Conservation (phyloP, 37 sponge, comb jelly and placozoan species). For the Crambe crambe region DNA sequence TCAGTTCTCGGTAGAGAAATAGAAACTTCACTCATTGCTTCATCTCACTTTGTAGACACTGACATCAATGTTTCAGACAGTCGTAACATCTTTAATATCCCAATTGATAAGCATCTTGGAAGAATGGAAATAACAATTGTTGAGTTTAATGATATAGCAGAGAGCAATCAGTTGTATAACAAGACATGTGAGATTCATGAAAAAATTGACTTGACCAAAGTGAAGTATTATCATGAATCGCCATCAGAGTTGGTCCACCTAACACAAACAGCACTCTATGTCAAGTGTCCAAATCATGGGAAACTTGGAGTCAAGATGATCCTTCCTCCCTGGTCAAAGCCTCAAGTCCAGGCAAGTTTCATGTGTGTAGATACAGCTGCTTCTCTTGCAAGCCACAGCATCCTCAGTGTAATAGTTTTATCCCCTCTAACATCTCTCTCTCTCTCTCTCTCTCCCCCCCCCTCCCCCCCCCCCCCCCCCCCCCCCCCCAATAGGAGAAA, state of each 20-base stretch:
- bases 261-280: not conserved
- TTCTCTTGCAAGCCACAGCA: not conserved
- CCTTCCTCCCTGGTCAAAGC: not conserved
- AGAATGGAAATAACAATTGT: not conserved
- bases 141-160: not conserved
- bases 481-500: too few relatives aligned
- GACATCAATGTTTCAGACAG: not conserved
- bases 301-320: conserved; percentile 1
- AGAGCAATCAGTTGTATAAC: not conserved
- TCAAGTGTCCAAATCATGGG: not conserved
- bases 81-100: not conserved
- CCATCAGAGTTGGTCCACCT: not conserved
- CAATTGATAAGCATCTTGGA: not conserved
- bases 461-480: not conserved
- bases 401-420: not conserved
- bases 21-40: conserved; percentile 8
- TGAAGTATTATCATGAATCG: conserved; percentile 8
- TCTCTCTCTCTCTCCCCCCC: not conserved
- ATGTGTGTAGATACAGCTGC: not conserved
- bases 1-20: not conserved
- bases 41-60: not conserved
- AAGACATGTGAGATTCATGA: not conserved
- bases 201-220: not conserved
- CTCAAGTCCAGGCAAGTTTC: not conserved
- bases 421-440: not conserved